A percentile compares a stretch with the other conserved stretches of the same genome.
phyloP scores from a whole-genome alignment of 2,113 vertebrate genomes.

The Camelus dromedarius region DNA sequence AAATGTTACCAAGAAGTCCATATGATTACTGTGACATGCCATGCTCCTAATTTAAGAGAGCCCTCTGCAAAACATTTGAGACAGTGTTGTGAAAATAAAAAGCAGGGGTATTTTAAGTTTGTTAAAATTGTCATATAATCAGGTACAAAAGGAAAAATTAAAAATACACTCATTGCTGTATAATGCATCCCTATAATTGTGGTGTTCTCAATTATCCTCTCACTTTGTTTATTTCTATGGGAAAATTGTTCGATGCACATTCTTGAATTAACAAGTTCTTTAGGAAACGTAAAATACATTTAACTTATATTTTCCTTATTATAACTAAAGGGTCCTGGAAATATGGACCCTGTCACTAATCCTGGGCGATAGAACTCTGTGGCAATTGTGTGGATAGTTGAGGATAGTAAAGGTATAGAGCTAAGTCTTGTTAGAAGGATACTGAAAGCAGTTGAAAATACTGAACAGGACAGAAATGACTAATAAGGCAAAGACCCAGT shows the following conservation, averaged over 20 bases:
- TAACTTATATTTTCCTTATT: not conserved
- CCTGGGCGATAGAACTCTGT: not conserved
- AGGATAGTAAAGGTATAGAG: not conserved
- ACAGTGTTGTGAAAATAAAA: constrained; percentile 53
- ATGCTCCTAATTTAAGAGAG: constrained; percentile 20
- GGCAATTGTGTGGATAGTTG: not conserved
- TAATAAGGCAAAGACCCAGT: not conserved
- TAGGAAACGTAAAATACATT: not conserved
- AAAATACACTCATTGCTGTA: not conserved
- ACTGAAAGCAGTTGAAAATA: not conserved
- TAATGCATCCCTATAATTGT: constrained; percentile 11
- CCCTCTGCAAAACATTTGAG: constrained; percentile 4
- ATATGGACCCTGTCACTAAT: not conserved
- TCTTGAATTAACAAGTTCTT: constrained; percentile 30
- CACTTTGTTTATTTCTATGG: not conserved
- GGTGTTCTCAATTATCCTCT: not conserved
- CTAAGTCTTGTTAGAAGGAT: not conserved
- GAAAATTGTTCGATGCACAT: constrained; percentile 4
- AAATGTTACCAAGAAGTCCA: constrained; percentile 24
- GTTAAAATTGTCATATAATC: not conserved
- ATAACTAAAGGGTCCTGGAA: not conserved
- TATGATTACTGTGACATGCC: not conserved
- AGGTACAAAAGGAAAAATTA: constrained; percentile 33
- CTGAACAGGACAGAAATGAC: not conserved
- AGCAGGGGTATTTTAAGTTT: constrained; percentile 51